Conservation (phyloP, 2,797 vertebrate genomes). For the Onychomys arenicola region DNA sequence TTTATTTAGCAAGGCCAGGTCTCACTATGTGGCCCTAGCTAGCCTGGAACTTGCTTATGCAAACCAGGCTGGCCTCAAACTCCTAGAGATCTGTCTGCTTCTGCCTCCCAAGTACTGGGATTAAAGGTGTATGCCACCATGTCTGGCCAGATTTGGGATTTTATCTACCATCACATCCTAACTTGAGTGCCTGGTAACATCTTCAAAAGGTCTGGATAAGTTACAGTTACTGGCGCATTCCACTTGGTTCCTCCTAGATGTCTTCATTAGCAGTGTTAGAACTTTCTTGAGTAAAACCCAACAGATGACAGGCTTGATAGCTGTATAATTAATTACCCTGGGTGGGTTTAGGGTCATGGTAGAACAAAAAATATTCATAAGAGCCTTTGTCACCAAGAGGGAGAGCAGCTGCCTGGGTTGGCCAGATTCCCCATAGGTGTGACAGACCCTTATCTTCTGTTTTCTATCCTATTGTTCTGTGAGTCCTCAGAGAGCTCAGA, state of each 20-base stretch:
- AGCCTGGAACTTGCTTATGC: background rate
- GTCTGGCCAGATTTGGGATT: background rate
- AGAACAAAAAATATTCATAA: background rate
- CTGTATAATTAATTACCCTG: background rate
- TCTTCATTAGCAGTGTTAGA: background rate
- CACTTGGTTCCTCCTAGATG: background rate
- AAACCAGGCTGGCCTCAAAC: background rate
- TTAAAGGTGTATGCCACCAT: background rate
- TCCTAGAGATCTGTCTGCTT: background rate
- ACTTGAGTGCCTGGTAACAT: background rate
- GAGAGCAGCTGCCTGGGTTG: background rate
- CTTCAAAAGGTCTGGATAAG: background rate
- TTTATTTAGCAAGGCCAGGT: background rate
- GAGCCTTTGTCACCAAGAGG: background rate
- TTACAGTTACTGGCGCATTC: background rate
- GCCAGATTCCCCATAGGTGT: background rate
- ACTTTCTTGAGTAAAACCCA: background rate
- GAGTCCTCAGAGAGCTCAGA: background rate
- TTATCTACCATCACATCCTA: background rate
- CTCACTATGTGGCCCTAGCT: no score
- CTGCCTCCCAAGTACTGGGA: background rate
- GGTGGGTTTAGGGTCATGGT: background rate
- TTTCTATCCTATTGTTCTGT: background rate
- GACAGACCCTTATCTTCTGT: background rate
- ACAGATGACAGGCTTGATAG: background rate